Base-by-base conservation (phyloP, 2,888 invertebrate genomes). In the Theretra japonica region DNA sequence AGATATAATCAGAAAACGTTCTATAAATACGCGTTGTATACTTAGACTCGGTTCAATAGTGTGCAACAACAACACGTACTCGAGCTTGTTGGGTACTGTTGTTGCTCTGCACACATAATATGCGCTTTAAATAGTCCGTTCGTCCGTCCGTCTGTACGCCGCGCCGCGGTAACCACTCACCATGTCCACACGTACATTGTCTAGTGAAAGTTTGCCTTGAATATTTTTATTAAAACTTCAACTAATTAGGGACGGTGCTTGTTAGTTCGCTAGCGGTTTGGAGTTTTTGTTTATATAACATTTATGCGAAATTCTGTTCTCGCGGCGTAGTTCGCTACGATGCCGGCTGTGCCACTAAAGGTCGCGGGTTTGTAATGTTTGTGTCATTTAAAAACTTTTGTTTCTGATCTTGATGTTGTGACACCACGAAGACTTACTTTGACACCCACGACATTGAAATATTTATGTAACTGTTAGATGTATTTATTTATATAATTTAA, bases 1-100 rank as follows among this genome's bases (percentile, higher is more conserved):
- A 65, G 65, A 65, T 65, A 65, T 65, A 65, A 65, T 65, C 65
- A 23, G 65, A 65, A 65, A 65, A 41, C 65, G 65, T 65, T 65
- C 65, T 65, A 65, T 65, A 41, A 65, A 65, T 65, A 65, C 65
- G 41, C 65, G 23, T 48, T 65, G 41, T 65, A 65, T 65, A 65
- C 65, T 65, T 65, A 65, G 65, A 41, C 23, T 65, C 48, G 23
- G 65, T 65, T 65, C 23, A 65, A 65, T 65, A 62, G 62, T 62
- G 41, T 41, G 62, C 62, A 62, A 62, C 62, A 60, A 62, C 62
- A 62, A 48, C 41, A 17, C 23, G 41, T 48, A 65, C 48, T 65
- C 23, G 53, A 53, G 53, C 53, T 53, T 53, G 53, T 53, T 53
- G 53, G 53, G 17, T 53, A 53, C 53, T 48, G 23, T 33, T 33